phyloP scores from a whole-genome alignment of 2,888 invertebrate species.

The Phengaris alcon region DNA sequence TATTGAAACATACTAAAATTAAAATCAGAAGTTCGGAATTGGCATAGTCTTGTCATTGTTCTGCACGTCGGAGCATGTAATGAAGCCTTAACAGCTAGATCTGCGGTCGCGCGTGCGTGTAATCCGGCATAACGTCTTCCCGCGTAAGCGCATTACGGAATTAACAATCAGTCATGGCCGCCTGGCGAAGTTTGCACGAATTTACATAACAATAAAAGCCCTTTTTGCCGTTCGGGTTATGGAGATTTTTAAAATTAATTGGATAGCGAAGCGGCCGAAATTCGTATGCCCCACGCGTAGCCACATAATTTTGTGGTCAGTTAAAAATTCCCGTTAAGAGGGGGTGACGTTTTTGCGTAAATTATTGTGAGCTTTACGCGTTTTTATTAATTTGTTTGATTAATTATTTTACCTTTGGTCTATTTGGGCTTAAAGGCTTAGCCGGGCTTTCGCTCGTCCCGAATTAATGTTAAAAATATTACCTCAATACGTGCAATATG shows the following conservation, averaged over 20 bases:
- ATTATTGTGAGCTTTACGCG: conserved; percentile 29
- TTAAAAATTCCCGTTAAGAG: conserved; percentile 38
- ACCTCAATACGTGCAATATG: neutral
- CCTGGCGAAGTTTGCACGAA: conserved; percentile 75
- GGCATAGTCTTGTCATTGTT: neutral
- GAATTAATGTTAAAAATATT: conserved; percentile 4
- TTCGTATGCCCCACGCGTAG: conserved; percentile 53
- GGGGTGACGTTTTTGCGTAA: conserved; percentile 36
- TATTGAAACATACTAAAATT: too few species aligned
- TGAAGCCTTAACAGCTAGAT: neutral
- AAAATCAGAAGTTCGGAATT: neutral
- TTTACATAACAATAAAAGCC: conserved; percentile 78
- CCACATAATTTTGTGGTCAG: conserved; percentile 57
- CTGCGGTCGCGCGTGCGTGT: conserved; percentile 38
- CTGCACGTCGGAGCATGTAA: neutral
- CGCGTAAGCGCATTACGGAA: conserved; percentile 75
- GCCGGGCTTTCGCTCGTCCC: neutral
- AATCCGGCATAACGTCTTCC: conserved; percentile 56
- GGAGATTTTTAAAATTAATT: conserved; percentile 78
- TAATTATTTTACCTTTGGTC: conserved; percentile 23
- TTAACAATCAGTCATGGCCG: conserved; percentile 79
- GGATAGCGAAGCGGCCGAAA: conserved; percentile 68
- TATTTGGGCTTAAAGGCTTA: conserved; percentile 1
- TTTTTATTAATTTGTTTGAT: conserved; percentile 18
- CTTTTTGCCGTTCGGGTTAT: conserved; percentile 54